Evolutionary conservation across 1,140 invertebrate genomes (phyloP).

Genomic region (Brachionus sp.): DNA sequence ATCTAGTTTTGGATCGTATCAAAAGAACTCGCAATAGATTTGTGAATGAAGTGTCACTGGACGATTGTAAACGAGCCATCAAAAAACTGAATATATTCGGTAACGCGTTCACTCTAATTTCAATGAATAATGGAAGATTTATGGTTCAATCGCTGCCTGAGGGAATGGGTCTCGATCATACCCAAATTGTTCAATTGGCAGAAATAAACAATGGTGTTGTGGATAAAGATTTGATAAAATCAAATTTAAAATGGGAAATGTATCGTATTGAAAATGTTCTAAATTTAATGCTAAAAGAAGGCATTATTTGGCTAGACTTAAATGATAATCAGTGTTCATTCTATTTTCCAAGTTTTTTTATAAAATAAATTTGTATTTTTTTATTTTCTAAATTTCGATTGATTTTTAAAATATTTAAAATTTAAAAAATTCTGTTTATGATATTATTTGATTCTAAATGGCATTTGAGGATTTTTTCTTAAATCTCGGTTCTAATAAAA

Average conservation of each 20-base stretch:
- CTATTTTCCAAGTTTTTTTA: constrained; percentile 45
- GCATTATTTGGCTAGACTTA: constrained; percentile 27
- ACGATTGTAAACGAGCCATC: constrained; percentile 31
- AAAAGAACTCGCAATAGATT: constrained; percentile 2
- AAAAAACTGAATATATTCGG: constrained; percentile 41
- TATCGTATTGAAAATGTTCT: constrained; percentile 5
- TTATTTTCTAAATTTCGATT: neutral
- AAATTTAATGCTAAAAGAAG: constrained; percentile 40
- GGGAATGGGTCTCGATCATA: constrained; percentile 36
- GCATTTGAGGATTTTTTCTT: neutral
- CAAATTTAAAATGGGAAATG: neutral
- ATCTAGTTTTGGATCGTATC: constrained; percentile 19
- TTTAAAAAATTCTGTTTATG: neutral
- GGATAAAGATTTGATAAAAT: neutral
- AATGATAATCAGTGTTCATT: neutral
- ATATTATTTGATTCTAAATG: neutral
- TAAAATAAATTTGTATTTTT: constrained; percentile 9
- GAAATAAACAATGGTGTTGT: constrained; percentile 24
- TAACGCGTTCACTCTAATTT: constrained; percentile 10
- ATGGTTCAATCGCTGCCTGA: constrained; percentile 39
- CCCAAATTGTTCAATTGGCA: neutral
- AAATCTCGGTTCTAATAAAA: neutral
- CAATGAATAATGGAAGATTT: constrained; percentile 12
- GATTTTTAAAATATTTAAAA: neutral
- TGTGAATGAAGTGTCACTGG: constrained; percentile 40